Percentiles rank a stretch among this genome's conserved stretches.
Conservation (phyloP, 1,140 invertebrate species). For the Bombus difficillimus region DNA sequence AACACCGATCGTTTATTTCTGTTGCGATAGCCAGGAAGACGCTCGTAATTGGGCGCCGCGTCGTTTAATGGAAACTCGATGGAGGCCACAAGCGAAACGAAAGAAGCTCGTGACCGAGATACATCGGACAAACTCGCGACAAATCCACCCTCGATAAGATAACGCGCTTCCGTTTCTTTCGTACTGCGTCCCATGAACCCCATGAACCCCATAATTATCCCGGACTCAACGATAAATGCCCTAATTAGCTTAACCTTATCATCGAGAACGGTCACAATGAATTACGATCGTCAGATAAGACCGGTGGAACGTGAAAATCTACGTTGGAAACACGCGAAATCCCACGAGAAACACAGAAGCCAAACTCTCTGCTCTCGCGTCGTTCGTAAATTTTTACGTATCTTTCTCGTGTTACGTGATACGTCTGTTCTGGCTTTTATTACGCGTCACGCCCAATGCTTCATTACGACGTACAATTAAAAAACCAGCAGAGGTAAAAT, state of each 20-base stretch:
- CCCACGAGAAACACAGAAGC: neutral
- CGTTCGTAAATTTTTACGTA: neutral
- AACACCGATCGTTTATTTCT: conserved; percentile 1
- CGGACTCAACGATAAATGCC: neutral
- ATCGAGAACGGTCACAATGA: neutral
- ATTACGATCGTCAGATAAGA: conserved; percentile 6
- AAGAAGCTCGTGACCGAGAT: neutral
- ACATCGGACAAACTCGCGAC: conserved; percentile 11
- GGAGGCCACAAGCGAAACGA: too few relatives aligned
- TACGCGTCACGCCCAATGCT: conserved; percentile 16
- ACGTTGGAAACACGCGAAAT: neutral
- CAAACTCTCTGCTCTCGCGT: neutral
- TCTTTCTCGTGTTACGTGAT: too few relatives aligned
- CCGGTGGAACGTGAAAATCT: neutral
- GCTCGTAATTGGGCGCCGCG: neutral
- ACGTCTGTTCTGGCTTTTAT: neutral
- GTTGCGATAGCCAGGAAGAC: neutral
- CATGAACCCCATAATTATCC: neutral
- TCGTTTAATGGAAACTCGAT: conserved; percentile 31
- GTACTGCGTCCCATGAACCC: neutral
- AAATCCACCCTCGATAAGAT: conserved; percentile 42
- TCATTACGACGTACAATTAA: conserved; percentile 47
- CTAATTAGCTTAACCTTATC: conserved; percentile 35
- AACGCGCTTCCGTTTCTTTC: conserved; percentile 2
- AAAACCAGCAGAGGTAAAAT: conserved; percentile 21